Evolutionary conservation across 2,888 invertebrate species (phyloP).

Genomic region (Lordiphosa andalusiaca): DNA sequence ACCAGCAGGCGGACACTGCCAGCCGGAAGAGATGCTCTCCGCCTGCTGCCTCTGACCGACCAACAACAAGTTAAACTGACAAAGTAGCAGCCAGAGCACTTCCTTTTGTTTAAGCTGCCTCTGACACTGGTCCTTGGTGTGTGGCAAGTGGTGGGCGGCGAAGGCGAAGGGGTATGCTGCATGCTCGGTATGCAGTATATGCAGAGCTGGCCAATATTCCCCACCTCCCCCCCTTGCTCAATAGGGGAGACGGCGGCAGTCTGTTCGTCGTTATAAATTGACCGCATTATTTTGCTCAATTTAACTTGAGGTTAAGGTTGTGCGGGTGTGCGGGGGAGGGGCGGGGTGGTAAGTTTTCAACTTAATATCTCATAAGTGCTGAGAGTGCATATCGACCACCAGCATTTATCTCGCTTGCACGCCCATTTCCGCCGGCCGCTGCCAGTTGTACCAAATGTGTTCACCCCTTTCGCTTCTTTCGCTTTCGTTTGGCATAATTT

Average conservation of each 20-base stretch:
- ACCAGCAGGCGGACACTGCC: slow-evolving; percentile 35
- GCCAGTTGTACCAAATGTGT: slow-evolving; percentile 10
- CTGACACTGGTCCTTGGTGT: slow-evolving; percentile 61
- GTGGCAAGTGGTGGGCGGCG: slow-evolving; percentile 46
- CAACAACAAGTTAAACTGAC: slow-evolving; percentile 66
- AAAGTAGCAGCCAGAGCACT: slow-evolving; percentile 72
- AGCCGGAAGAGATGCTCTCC: slow-evolving; percentile 36
- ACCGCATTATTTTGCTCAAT: slow-evolving; percentile 76
- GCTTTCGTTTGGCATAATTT: slow-evolving; percentile 68
- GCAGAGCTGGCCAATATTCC: slow-evolving; percentile 2
- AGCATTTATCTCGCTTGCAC: slow-evolving; percentile 9
- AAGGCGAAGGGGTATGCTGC: too few species aligned
- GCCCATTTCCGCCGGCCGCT: slow-evolving; percentile 2
- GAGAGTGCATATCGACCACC: slow-evolving; percentile 49
- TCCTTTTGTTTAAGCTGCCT: slow-evolving; percentile 74
- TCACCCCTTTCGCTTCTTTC: slow-evolving; percentile 37
- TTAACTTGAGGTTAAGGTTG: slow-evolving; percentile 56
- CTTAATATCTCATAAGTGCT: slow-evolving; percentile 68
- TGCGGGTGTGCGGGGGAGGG: not conserved
- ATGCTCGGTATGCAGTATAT: not conserved
- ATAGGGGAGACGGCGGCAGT: slow-evolving; percentile 12
- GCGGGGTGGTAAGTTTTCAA: slow-evolving; percentile 53
- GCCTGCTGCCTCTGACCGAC: slow-evolving; percentile 5
- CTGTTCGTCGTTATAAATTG: slow-evolving; percentile 62
- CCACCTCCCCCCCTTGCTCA: slow-evolving; percentile 2